These are phyloP conservation scores for Sapayoa aenigma DNA, from an alignment of 2,113 vertebrate species.

Conservation along the genomic window DNA sequence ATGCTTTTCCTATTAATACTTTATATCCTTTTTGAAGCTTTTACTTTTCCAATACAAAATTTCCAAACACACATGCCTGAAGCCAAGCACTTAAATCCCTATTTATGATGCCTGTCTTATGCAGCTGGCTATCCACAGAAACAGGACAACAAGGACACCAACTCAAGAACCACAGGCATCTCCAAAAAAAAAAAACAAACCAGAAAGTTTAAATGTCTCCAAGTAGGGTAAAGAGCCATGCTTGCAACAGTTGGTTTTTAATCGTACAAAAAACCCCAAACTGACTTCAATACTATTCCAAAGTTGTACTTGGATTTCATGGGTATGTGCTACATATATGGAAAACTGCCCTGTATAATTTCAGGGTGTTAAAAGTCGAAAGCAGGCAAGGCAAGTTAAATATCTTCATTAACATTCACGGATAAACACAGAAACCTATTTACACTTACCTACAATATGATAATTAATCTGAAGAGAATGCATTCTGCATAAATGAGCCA, in stretches of 20 bases:
- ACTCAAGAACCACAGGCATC: not conserved
- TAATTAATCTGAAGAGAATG: not conserved
- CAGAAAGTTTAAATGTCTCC: not conserved
- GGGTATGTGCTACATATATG: not conserved
- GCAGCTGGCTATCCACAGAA: not conserved
- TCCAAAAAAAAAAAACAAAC: not conserved
- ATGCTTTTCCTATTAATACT: conserved; percentile 7
- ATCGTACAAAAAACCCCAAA: not conserved
- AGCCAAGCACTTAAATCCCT: not conserved
- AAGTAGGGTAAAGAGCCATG: not conserved
- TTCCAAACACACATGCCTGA: not conserved
- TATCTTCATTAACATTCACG: not conserved
- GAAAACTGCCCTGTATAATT: not conserved
- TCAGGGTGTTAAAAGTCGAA: not conserved
- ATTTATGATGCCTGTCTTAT: not conserved
- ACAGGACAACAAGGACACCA: not conserved
- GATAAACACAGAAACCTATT: not conserved
- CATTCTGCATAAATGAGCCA: not conserved
- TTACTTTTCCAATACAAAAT: conserved; percentile 10
- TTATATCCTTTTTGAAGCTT: conserved; percentile 12
- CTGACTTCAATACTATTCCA: not conserved
- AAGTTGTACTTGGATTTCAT: not conserved
- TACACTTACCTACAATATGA: not conserved
- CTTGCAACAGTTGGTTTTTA: not conserved
- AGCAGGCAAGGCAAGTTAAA: not conserved